These are phyloP conservation scores for Erebia ligea DNA, from an alignment of 2,888 invertebrate genomes.

Conservation along the genomic window DNA sequence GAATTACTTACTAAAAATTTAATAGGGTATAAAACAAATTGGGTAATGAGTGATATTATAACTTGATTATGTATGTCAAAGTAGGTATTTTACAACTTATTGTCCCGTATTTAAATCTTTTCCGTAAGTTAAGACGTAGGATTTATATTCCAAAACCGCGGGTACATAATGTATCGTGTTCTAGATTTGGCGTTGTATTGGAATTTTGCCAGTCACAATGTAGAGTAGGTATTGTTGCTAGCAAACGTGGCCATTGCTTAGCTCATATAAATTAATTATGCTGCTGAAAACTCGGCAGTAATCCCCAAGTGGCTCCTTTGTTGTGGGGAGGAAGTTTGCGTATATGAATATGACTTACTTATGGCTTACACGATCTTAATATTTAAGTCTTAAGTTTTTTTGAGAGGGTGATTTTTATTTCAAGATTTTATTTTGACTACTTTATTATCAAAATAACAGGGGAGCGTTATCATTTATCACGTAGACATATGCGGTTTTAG, in stretches of 20 bases:
- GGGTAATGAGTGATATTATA: too few relatives aligned
- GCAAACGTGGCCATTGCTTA: slow-evolving; percentile 19
- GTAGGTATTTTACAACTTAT: not conserved
- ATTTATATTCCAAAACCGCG: slow-evolving; percentile 40
- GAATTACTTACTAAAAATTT: too few relatives aligned
- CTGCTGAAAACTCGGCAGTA: slow-evolving; percentile 23
- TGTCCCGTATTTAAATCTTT: not conserved
- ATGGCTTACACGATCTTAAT: not conserved
- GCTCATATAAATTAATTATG: slow-evolving; percentile 34
- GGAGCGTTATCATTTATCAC: too few relatives aligned
- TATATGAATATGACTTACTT: slow-evolving; percentile 32
- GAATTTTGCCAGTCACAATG: slow-evolving; percentile 44
- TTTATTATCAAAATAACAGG: too few relatives aligned
- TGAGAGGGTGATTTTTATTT: too few relatives aligned
- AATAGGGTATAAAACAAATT: too few relatives aligned
- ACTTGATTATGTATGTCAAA: too few relatives aligned
- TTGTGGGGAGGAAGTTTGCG: slow-evolving; percentile 30
- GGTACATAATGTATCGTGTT: slow-evolving; percentile 42
- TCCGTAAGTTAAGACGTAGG: not conserved
- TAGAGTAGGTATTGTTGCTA: slow-evolving; percentile 28
- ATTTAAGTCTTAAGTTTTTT: too few relatives aligned
- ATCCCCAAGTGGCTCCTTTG: slow-evolving; percentile 35
- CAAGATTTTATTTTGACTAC: too few relatives aligned
- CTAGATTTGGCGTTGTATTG: slow-evolving; percentile 45
- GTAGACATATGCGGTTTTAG: too few relatives aligned